Conservation (phyloP, 2,797 vertebrate genomes). For the Lophotriccus pileatus region DNA sequence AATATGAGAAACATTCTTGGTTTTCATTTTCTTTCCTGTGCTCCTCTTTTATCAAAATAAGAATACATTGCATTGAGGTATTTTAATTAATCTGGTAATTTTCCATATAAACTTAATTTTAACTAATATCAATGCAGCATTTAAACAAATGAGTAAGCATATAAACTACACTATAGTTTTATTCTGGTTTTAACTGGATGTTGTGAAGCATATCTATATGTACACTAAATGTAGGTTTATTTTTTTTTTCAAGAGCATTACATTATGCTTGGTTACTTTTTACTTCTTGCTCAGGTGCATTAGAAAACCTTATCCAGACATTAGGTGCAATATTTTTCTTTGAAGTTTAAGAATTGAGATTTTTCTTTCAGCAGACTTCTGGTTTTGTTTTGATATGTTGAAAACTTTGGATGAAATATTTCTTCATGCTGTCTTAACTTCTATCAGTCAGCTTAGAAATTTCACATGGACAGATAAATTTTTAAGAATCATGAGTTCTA, state of each 20-base stretch:
- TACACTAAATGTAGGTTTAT: constrained; percentile 12
- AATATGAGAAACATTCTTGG: neutral
- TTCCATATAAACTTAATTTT: neutral
- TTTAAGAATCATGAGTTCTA: neutral
- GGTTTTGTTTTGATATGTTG: neutral
- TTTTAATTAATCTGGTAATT: neutral
- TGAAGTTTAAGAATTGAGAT: neutral
- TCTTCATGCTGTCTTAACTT: neutral
- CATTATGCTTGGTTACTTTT: neutral
- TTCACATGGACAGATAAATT: neutral
- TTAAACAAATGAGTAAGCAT: neutral
- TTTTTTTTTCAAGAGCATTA: neutral
- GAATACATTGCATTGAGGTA: neutral
- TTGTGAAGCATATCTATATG: neutral
- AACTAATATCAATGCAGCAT: neutral
- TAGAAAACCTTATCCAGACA: neutral
- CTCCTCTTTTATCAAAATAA: neutral
- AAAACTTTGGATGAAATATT: neutral
- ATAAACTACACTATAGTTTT: neutral
- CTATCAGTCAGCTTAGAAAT: neutral
- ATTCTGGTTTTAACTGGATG: neutral
- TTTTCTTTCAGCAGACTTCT: neutral
- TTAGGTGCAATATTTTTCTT: neutral
- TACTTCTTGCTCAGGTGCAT: neutral
- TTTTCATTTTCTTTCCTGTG: neutral